Base-by-base conservation (phyloP, 2,888 invertebrate genomes). In the Phania funesta region DNA sequence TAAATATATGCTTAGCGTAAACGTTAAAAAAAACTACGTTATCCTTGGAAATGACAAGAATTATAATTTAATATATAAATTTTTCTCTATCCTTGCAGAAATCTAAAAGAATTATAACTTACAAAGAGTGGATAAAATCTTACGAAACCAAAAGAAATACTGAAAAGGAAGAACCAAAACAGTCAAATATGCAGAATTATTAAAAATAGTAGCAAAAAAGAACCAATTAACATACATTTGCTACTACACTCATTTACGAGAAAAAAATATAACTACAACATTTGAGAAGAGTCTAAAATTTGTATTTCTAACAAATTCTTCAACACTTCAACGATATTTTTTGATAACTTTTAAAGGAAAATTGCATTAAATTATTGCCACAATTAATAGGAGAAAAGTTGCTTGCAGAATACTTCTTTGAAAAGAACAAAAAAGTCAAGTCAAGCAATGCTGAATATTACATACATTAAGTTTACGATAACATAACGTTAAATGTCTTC, bases 401-500 rank as follows among this genome's bases (percentile, higher is more conserved):
- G 71, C 65, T 71, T 46, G 48, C 54, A 73, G 41, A 52, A 71
- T 32, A 71, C 78, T 50, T 58, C 58, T 52, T 71, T 60, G 11
- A 60, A 76, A 76, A 26, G 44, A 18, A 18, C 35, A 56, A 44
- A 60, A 74, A 70, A 78, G 64, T 78, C 64, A 29, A n/a, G n/a
- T n/a, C 64, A 26, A 82, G 82, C 82, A 65, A 82, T 82, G 82
- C 74, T 75, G 35, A 74, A 65, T 70, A 78, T 78, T 65, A 78
- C 58, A 82, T 35, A 78, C 52, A 74, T 65, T 60, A 74, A 81
- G 78, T 32, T 60, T 38, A 78, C 58, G 41, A 75, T 60, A 56
- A 82, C 82, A 82, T 82, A 82, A 82, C 82, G 82, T 78, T 82
- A 78, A 58, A 82, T 82, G 78, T 78, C 78, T 78, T 70, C 70